A percentile compares a stretch with the other conserved stretches of the same genome.
phyloP scores from a whole-genome alignment of 2,113 vertebrate species.

The Pteruthius melanotis region DNA sequence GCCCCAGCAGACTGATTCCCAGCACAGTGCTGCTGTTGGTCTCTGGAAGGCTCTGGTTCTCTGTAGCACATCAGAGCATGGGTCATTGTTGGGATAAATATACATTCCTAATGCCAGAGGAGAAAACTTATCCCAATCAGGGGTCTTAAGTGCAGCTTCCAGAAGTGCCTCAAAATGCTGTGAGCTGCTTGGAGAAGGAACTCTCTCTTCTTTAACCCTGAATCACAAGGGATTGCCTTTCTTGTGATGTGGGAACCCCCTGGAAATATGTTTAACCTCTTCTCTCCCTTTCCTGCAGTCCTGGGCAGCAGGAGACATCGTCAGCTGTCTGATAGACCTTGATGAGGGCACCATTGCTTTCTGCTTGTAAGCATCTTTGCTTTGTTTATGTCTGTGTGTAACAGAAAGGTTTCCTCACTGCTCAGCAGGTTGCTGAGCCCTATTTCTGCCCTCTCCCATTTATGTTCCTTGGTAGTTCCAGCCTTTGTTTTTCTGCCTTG shows the following conservation, averaged over 20 bases:
- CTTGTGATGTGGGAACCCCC: not conserved
- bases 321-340: conserved; percentile 95
- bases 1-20: not conserved
- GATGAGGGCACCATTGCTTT: conserved; percentile 93
- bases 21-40: not conserved
- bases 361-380: conserved; percentile 84
- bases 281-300: conserved; percentile 75
- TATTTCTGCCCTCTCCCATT: not conserved
- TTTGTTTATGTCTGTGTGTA: not conserved
- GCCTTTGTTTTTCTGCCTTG: not conserved
- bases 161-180: not conserved
- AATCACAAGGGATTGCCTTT: not conserved
- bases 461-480: not conserved
- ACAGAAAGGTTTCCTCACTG: not conserved
- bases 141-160: not conserved
- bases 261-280: not conserved
- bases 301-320: conserved; percentile 97
- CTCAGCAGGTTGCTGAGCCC: not conserved
- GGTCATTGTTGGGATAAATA: not conserved
- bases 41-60: not conserved
- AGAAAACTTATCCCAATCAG: not conserved
- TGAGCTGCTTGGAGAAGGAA: not conserved
- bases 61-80: not conserved
- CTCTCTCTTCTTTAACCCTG: not conserved
- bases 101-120: not conserved